Evolutionary conservation across 2,888 invertebrate species (phyloP).

Genomic region (Deroplatys truncata): DNA sequence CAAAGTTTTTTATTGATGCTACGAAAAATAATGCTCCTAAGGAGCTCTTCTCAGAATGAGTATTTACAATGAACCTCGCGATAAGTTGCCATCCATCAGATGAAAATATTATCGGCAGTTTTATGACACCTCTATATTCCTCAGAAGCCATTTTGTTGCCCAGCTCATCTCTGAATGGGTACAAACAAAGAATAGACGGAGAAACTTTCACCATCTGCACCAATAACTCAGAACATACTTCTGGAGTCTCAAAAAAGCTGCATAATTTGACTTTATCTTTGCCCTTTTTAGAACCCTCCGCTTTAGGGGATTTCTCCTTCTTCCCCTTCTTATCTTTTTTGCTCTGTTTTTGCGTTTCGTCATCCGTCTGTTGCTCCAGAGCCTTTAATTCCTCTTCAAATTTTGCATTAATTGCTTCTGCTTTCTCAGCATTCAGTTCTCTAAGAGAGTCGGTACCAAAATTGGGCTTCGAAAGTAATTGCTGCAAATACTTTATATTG

Average conservation of each 20-base stretch:
- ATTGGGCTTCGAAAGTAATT: not conserved
- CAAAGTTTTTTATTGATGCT: conserved; percentile 31
- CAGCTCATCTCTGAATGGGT: not conserved
- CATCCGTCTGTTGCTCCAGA: not conserved
- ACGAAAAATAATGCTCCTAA: conserved; percentile 33
- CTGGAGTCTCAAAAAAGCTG: not conserved
- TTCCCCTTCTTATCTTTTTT: not conserved
- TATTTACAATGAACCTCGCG: not conserved
- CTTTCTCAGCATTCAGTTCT: not conserved
- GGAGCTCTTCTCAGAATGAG: not conserved
- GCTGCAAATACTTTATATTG: not conserved
- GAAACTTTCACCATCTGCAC: not conserved
- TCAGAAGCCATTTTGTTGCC: not conserved
- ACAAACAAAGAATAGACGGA: not conserved
- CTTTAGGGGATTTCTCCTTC: not conserved
- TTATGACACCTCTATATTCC: not conserved
- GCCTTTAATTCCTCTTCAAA: not conserved
- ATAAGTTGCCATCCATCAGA: conserved; percentile 6
- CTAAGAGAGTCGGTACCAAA: not conserved
- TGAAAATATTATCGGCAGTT: not conserved
- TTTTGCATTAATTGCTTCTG: not conserved
- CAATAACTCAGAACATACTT: not conserved
- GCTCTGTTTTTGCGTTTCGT: not conserved
- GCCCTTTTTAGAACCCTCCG: not conserved
- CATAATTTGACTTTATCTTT: not conserved